These are phyloP conservation scores for Pteromalus puparum DNA, from an alignment of 1,140 invertebrate genomes.

Conservation along the genomic window DNA sequence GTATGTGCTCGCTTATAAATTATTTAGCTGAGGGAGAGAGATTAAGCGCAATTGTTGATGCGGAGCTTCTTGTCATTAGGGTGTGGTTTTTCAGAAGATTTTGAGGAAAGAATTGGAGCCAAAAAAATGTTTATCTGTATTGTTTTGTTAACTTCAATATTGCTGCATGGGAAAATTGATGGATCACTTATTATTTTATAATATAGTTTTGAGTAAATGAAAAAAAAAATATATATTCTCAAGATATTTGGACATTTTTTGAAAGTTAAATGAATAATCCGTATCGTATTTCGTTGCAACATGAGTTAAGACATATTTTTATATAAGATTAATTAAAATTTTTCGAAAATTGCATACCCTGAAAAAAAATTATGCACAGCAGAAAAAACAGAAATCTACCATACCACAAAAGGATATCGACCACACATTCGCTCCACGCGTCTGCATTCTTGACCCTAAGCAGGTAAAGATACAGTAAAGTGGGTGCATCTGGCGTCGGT, in stretches of 20 bases:
- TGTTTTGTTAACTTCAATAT: no score
- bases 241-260: no score
- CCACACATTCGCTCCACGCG: not conserved
- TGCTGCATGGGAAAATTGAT: no score
- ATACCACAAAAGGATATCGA: not conserved
- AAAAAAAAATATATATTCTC: no score
- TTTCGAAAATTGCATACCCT: not conserved
- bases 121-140: no score
- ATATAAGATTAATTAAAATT: not conserved
- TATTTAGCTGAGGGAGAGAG: not conserved
- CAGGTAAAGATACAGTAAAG: not conserved
- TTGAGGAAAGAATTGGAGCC: no score
- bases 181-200: no score
- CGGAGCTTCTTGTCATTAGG: not conserved
- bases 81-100: no score
- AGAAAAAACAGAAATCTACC: slow-evolving; percentile 2
- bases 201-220: no score
- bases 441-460: not conserved
- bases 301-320: no score
- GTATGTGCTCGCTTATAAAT: not conserved
- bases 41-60: not conserved
- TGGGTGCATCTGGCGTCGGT: not conserved
- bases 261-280: no score
- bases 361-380: not conserved
- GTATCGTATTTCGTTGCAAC: no score